Percentiles rank a stretch among this genome's conserved stretches.
phyloP scores from a whole-genome alignment of 2,113 vertebrate species.

The Cranoglanis bouderius region DNA sequence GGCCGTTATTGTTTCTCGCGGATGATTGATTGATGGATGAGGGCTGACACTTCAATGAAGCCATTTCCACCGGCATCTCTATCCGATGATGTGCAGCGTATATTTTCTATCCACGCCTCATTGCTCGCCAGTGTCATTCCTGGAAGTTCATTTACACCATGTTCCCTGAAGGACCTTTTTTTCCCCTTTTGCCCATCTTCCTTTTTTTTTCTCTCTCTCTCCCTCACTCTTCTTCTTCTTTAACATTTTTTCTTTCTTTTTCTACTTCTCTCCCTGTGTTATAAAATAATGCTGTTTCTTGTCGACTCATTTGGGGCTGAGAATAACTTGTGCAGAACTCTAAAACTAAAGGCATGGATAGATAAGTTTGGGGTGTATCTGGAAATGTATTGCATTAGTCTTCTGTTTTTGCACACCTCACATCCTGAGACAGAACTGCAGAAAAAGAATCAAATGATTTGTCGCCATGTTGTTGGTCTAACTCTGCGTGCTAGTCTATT shows the following conservation, averaged over 20 bases:
- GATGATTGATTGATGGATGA: constrained; percentile 99
- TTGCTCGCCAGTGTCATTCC: constrained; percentile 99
- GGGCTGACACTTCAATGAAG: constrained; percentile 99
- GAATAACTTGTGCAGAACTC: constrained; percentile 72
- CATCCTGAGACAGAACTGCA: constrained; percentile 39
- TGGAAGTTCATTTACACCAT: constrained; percentile 99
- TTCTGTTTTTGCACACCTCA: constrained; percentile 52
- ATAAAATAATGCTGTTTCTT: constrained; percentile 94
- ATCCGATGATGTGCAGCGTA: constrained; percentile 99
- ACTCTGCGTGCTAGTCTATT: neutral
- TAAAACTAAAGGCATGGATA: constrained; percentile 73
- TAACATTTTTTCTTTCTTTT: constrained; percentile 57
- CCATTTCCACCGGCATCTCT: constrained; percentile 99
- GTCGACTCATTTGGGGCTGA: constrained; percentile 66
- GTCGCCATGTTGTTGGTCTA: constrained; percentile 12
- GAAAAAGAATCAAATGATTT: constrained; percentile 31
- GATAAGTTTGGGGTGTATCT: constrained; percentile 73
- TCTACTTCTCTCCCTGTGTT: constrained; percentile 78
- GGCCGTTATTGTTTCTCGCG: constrained; percentile 96
- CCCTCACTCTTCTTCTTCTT: constrained; percentile 32
- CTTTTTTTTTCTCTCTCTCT: constrained; percentile 29
- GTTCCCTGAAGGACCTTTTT: constrained; percentile 96
- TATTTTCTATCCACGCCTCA: constrained; percentile 99
- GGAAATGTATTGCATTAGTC: constrained; percentile 62
- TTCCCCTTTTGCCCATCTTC: constrained; percentile 60